phyloP scores from a whole-genome alignment of 2,797 vertebrate genomes.

The Florisuga fusca region DNA sequence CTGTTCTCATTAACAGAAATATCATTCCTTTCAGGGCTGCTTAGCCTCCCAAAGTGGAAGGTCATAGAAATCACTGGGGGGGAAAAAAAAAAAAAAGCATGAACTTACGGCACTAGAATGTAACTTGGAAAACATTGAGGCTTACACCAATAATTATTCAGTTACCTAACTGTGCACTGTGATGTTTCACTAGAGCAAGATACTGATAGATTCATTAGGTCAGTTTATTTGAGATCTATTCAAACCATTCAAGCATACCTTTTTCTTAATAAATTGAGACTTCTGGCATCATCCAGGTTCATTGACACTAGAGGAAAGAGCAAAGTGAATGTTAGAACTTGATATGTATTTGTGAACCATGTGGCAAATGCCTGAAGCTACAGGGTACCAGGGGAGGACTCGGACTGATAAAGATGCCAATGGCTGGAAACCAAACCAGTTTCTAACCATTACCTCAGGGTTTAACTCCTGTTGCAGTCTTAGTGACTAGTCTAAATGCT shows the following conservation, averaged over 20 bases:
- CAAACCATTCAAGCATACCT: not conserved
- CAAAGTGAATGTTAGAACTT: not conserved
- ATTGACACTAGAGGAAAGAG: not conserved
- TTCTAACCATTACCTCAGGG: not conserved
- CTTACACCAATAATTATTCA: not conserved
- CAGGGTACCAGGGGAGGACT: not conserved
- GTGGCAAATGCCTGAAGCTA: not conserved
- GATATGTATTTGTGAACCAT: not conserved
- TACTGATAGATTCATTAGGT: not conserved
- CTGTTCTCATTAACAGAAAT: not conserved
- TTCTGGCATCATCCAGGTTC: not conserved
- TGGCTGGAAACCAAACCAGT: not conserved
- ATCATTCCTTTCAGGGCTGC: not conserved
- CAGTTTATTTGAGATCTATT: not conserved
- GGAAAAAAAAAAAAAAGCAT: not conserved
- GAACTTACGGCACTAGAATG: not conserved
- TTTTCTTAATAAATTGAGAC: not conserved
- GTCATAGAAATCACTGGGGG: not conserved
- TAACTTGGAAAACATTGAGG: not conserved
- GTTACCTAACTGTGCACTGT: not conserved
- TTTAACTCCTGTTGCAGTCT: not conserved
- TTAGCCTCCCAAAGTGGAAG: not conserved
- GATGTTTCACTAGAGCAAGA: not conserved
- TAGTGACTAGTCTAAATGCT: not conserved
- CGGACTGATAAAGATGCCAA: not conserved